Evolutionary conservation across 2,797 vertebrate species (phyloP).

Genomic region (Erpetoichthys calabaricus): DNA sequence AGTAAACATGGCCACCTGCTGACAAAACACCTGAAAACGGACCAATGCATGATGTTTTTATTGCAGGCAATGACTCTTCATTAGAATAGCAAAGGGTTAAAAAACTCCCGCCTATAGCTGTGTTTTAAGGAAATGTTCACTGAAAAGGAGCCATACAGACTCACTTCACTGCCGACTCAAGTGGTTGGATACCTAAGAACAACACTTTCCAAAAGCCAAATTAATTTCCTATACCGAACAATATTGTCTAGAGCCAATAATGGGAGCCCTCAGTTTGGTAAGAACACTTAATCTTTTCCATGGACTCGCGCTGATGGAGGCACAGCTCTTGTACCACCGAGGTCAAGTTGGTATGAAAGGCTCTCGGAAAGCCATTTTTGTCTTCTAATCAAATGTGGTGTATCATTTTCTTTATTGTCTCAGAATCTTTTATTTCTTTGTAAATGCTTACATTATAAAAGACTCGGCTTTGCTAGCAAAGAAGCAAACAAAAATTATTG

Average conservation of each 20-base stretch:
- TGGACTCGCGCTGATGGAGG: conserved; percentile 26
- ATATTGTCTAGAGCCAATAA: conserved; percentile 36
- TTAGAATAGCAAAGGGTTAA: background rate
- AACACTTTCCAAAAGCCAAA: conserved; percentile 47
- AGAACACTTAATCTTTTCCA: conserved; percentile 40
- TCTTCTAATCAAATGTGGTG: conserved; percentile 41
- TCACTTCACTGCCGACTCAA: conserved; percentile 38
- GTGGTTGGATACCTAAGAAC: conserved; percentile 45
- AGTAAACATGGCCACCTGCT: too few species aligned
- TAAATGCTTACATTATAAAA: too few species aligned
- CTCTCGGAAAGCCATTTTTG: conserved; percentile 38
- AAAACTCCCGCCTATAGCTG: background rate
- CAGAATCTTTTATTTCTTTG: too few species aligned
- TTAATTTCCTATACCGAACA: conserved; percentile 56
- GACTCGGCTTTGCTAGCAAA: too few species aligned
- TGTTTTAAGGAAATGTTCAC: background rate
- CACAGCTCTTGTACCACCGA: conserved; percentile 32
- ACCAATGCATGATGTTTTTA: too few species aligned
- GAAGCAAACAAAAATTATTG: too few species aligned
- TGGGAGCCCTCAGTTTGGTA: conserved; percentile 10
- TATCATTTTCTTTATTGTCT: conserved; percentile 38
- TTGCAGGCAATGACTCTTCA: background rate
- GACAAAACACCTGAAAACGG: too few species aligned
- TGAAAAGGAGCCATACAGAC: conserved; percentile 1
- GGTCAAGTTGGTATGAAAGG: conserved; percentile 46